Evolutionary conservation across 2,888 invertebrate genomes (phyloP), one percentile per base, ranked within the genome.

Genomic region (Microplitis manilae): DNA sequence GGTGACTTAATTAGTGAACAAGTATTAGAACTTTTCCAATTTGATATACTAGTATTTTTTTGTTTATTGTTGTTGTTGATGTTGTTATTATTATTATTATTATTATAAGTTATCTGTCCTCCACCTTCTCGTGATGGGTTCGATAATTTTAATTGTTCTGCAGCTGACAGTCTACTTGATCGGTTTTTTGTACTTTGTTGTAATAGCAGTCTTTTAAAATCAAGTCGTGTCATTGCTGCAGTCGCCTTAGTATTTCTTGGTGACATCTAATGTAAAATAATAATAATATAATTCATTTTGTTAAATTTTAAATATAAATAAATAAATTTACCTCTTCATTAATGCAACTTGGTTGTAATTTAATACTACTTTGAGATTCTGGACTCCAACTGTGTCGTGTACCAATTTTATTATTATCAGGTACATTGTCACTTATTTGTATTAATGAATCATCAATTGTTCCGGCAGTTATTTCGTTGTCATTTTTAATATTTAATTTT

Each of bases 201-300:
- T 59, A 96, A 90, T 38, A 96, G 91, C 13, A 96, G 91, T 85
- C 94, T 94, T 88, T 97, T 97, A 88, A 97, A 97, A 90, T 96
- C 96, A 86, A 95, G 91, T 79, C 96, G 92, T n/a, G 77, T 67
- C 0, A 96, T 96, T 86, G 95, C 94, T 77, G 94, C 93, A 1
- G 93, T 91, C 0, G 93, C 80, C 20, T 15, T 17, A 15, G 65
- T 30, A n/a, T 82, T 75, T 1, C 82, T 85, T 73, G 79, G 83
- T 2, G 86, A 85, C 30, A 87, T 81, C 89, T 90, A 79, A 50
- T 64, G 2, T 1, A 70, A 20, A 6, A n/a, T 38, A 61, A 60
- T 61, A 75, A 62, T 39, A 7, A 74, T 74, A 38, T 15, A 38
- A 74, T n/a, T 68, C n/a, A 67, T 17, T 50, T 17, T 68, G 5